Evolutionary conservation across 1,140 invertebrate species (phyloP), one percentile per base, ranked within the genome.

Genomic region (Cheumatopsyche charites): DNA sequence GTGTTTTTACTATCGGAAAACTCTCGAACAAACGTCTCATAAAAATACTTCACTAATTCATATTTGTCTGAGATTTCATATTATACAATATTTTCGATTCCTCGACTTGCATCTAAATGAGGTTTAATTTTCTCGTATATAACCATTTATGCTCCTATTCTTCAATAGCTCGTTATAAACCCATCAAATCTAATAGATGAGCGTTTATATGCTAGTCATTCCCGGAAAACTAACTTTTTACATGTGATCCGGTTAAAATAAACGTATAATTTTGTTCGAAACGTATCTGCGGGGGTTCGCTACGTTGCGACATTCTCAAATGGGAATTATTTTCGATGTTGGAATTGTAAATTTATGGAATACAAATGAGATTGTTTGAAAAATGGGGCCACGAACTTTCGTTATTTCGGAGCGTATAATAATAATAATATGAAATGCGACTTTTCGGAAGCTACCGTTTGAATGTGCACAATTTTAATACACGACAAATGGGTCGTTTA

Each of bases 361-460:
- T 68, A 68, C 45, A 55, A 68, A 68, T 68, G 45, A 68, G 66
- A 68, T 52, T 36, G 66, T 68, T 68, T 68, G 66, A 68, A 68
- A 68, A 68, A 68, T 68, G 66, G 66, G 26, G 43, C 43, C 63
- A 47, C 42, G 42, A 47, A 68, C 66, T 68, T 68, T 55, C 23
- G 47, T 68, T 68, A 68, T 68, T 49, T 52, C 21, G 0, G 26
- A 15, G 17, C 19, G 15, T 15, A 36, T 36, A 36, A 3, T 36
- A 3, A n/a, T n/a, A n/a, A 9, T 36, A 36, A 1, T 17, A 15
- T 9, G 1, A 13, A 52, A 19, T 17, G 47, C 15, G 47, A 9
- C 58, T 15, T 29, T 42, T 25, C 62, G 41, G 65, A 9, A n/a
- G n/a, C n/a, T n/a, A n/a, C n/a, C n/a, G n/a, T n/a, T n/a, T n/a